These are phyloP conservation scores for Atta cephalotes DNA, from an alignment of 1,140 invertebrate genomes.

Conservation along the genomic window DNA sequence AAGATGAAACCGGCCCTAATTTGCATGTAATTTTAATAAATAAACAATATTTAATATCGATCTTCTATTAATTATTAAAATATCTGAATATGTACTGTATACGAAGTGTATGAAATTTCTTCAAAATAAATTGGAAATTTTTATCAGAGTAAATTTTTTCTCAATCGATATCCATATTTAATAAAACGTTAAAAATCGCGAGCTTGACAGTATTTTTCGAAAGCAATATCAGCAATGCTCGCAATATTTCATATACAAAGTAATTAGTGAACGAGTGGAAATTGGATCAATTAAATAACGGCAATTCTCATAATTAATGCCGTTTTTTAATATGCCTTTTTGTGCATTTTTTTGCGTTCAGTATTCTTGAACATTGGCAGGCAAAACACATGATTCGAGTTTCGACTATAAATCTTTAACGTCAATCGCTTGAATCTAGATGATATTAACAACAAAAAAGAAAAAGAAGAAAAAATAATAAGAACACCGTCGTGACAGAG, in stretches of 20 bases:
- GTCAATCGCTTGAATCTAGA: not conserved
- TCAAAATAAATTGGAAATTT: slow-evolving; percentile 8
- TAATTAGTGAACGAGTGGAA: slow-evolving; percentile 8
- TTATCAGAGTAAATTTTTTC: not conserved
- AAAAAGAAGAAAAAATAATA: not conserved
- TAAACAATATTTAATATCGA: not conserved
- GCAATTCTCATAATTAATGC: slow-evolving; percentile 21
- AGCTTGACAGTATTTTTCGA: not conserved
- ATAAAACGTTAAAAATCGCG: not conserved
- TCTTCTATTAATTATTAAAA: not conserved
- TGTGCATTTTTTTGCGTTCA: not conserved
- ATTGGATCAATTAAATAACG: slow-evolving; percentile 17
- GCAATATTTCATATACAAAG: slow-evolving; percentile 20
- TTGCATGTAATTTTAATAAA: not conserved
- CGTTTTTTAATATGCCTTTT: not conserved
- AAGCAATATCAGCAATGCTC: not conserved
- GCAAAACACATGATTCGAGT: not conserved
- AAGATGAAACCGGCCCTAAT: not conserved
- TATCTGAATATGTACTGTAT: not conserved
- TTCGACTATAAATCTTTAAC: not conserved
- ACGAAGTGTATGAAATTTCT: not conserved
- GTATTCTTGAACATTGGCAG: not conserved
- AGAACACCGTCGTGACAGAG: slow-evolving; percentile 28
- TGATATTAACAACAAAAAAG: not conserved
- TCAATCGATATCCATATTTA: not conserved